These are phyloP conservation scores for Echiichthys vipera DNA, from an alignment of 2,797 vertebrate genomes.

Conservation along the genomic window DNA sequence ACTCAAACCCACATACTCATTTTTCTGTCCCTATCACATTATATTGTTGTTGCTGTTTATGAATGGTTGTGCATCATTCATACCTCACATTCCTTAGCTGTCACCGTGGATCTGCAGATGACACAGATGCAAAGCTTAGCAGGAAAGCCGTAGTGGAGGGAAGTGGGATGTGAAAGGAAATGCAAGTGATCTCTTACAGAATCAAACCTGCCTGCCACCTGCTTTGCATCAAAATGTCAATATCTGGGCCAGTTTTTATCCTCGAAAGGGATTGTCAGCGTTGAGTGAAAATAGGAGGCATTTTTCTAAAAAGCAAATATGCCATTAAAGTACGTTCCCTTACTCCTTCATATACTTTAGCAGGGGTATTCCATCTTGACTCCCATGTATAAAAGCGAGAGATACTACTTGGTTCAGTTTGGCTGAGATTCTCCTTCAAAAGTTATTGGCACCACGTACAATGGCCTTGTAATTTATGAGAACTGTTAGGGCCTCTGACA, in stretches of 20 bases:
- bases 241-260: constrained; percentile 58
- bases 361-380: constrained; percentile 32
- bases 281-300: constrained; percentile 41
- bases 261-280: constrained; percentile 50
- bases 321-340: constrained; percentile 39
- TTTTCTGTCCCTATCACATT: constrained; percentile 65
- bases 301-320: constrained; percentile 54
- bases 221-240: constrained; percentile 71
- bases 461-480: constrained; percentile 81
- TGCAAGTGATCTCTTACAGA: constrained; percentile 57
- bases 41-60: constrained; percentile 67
- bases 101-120: constrained; percentile 62
- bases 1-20: constrained; percentile 51
- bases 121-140: constrained; percentile 61
- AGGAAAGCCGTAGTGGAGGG: constrained; percentile 25
- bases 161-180: constrained; percentile 60
- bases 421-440: constrained; percentile 82
- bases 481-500: constrained; percentile 79
- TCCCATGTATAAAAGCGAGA: constrained; percentile 40
- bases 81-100: constrained; percentile 56
- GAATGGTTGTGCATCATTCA: constrained; percentile 66
- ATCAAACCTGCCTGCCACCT: constrained; percentile 58
- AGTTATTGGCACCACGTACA: constrained; percentile 83
- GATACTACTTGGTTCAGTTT: constrained; percentile 58
- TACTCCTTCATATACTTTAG: constrained; percentile 44